A percentile compares a stretch with the other conserved stretches of the same genome.
These are phyloP conservation scores for Tyto alba DNA, from an alignment of 2,113 vertebrate species.

Conservation along the genomic window DNA sequence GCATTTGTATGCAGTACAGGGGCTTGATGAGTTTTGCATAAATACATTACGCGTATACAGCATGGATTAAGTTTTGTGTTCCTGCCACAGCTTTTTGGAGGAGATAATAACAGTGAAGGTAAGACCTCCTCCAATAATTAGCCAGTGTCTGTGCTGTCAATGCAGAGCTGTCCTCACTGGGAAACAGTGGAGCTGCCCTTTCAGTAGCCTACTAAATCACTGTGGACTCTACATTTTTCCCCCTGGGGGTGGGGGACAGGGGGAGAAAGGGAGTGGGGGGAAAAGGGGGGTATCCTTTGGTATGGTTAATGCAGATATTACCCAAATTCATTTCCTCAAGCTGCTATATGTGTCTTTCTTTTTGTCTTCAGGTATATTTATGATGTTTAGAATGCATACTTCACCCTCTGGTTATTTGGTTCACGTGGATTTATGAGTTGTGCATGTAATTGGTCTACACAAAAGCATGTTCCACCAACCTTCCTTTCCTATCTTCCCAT, in stretches of 20 bases:
- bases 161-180: neutral
- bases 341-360: neutral
- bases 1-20: neutral
- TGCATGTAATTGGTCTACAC: neutral
- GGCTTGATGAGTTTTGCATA: neutral
- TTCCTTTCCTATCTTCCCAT: neutral
- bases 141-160: neutral
- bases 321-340: neutral
- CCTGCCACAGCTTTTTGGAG: neutral
- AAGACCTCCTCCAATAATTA: neutral
- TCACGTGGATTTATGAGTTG: neutral
- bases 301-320: neutral
- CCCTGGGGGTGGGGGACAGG: neutral
- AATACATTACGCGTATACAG: neutral
- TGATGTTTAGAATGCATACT: neutral
- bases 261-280: neutral
- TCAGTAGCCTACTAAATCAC: neutral
- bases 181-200: neutral
- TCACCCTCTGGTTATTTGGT: neutral
- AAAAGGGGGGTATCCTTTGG: neutral
- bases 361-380: neutral
- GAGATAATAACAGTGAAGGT: neutral
- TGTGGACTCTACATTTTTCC: neutral
- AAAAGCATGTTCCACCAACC: neutral
- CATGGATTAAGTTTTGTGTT: neutral